Base-by-base conservation (phyloP, 2,113 vertebrate genomes). In the Eublepharis macularius region DNA sequence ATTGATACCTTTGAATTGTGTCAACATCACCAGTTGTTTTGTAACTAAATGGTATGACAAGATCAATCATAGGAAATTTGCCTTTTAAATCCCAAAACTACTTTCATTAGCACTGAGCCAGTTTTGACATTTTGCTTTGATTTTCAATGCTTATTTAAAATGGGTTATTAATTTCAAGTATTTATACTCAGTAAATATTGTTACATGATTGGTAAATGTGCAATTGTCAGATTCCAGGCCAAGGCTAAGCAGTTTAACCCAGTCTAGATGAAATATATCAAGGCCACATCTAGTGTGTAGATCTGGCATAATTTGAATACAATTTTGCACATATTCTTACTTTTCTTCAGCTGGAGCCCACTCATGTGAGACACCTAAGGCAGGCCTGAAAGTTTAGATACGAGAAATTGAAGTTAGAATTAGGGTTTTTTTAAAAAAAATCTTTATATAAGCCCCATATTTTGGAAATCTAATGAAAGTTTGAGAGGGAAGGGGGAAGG, bases 41-140 rank as follows among this genome's bases (percentile, higher is more conserved):
- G 47, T 36, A 72, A 43, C 36, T 72, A 72, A 45, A 14, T 45
- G 49, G 72, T 79, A 43, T 79, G 49, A 72, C 36, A 79, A 72
- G 68, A 72, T 85, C 76, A 85, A 72, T 79, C 72, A 79, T 57
- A 49, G 34, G 39, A 39, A 79, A 60, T 45, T 72, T 85, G 70
- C 36, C 76, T 47, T 84, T 39, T 84, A 84, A 84, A 84, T 57
- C 63, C 26, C 36, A 70, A 41, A 49, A 41, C 63, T 45, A 54
- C 57, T 49, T 85, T 85, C 43, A 83, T 76, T 83, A 83, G 57
- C 54, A 29, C 34, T 65, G 12, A 43, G 82, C 36, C 57, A 51
- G 57, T 76, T 76, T 39, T 76, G 73, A 66, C 60, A 39, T 24
- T 76, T n/a, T 60, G 49, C 51, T 45, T 79, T 72, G 76, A 85